Conservation (phyloP, 35 echinoderm and acorn worm species). For the Nesometra sesokonis region DNA sequence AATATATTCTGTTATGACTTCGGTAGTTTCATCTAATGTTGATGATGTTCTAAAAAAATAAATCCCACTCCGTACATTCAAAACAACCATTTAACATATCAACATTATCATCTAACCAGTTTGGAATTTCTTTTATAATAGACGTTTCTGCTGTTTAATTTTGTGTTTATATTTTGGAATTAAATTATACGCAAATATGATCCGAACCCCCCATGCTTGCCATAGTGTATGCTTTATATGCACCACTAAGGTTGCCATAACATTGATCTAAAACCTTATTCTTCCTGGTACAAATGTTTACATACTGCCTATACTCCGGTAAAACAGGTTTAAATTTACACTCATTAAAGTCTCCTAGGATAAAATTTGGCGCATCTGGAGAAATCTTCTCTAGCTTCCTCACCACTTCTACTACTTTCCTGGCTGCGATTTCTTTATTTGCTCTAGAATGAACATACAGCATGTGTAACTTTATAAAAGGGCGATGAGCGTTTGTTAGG, state of each 20-base stretch:
- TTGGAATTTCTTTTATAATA: background rate
- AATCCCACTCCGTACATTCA: constrained; percentile 30
- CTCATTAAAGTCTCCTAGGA: constrained; percentile 22
- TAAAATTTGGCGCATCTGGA: constrained; percentile 23
- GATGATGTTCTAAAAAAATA: background rate
- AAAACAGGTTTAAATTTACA: constrained; percentile 12
- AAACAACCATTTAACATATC: constrained; percentile 1
- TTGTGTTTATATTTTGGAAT: constrained; percentile 19
- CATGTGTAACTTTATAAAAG: background rate
- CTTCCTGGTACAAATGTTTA: background rate
- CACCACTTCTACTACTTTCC: background rate
- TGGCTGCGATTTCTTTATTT: background rate
- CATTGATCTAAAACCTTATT: constrained; percentile 17
- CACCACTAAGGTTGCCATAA: constrained; percentile 8
- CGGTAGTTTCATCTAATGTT: background rate
- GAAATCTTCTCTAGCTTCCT: background rate
- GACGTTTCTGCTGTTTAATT: constrained; percentile 10
- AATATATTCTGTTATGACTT: constrained; percentile 6
- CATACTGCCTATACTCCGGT: constrained; percentile 23
- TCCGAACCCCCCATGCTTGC: constrained; percentile 1
- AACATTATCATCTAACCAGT: constrained; percentile 6
- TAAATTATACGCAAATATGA: constrained; percentile 14
- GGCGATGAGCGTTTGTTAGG: too few relatives aligned
- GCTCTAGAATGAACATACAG: constrained; percentile 28
- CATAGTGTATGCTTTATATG: constrained; percentile 14